Base-by-base conservation (phyloP, 2,797 vertebrate genomes). In the Notolabrus celidotus region DNA sequence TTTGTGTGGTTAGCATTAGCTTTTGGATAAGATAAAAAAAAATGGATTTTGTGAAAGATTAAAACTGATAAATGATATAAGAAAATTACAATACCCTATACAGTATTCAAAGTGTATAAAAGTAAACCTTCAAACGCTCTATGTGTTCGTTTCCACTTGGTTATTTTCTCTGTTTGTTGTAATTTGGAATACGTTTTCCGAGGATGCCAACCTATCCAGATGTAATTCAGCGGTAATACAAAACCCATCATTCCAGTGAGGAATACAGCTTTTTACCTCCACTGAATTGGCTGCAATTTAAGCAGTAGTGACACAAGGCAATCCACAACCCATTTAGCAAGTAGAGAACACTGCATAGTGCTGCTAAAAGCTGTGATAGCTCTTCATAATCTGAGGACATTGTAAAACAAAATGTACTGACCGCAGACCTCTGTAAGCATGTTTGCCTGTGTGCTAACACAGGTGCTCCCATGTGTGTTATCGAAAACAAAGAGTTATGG, bases 361-460 rank as follows among this genome's bases (percentile, higher is more conserved):
- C 38, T 5, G 5, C 73, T 65, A 46, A 77, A 54, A 67, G 74
- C 77, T 20, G 36, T 39, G 27, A 61, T 39, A 27, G 58, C 47
- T 25, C 14, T 16, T 79, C 17, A 3, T 59, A 65, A 71, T 53
- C 31, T 1, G 61, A 43, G 67, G 56, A 83, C 38, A 60, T 10
- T 38, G 51, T 20, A 64, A 70, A 71, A 77, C 68, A 69, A 27
- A 80, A 80, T 86, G 83, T 89, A 66, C 81, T 16, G 1, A 22
- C 22, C 0, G n/a, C 4, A 29, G 22, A 49, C 51, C 17, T 14
- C 5, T 50, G 17, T 38, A 15, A 68, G 61, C 47, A 49, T 38
- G 43, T 51, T 33, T 33, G 51, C 16, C 22, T 50, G 22, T 59
- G 38, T 51, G 45, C 50, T 20, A 10, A 19, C 3, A 42, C 29